These are phyloP conservation scores for Protophormia terraenovae DNA, from an alignment of 2,888 invertebrate species.

Conservation along the genomic window DNA sequence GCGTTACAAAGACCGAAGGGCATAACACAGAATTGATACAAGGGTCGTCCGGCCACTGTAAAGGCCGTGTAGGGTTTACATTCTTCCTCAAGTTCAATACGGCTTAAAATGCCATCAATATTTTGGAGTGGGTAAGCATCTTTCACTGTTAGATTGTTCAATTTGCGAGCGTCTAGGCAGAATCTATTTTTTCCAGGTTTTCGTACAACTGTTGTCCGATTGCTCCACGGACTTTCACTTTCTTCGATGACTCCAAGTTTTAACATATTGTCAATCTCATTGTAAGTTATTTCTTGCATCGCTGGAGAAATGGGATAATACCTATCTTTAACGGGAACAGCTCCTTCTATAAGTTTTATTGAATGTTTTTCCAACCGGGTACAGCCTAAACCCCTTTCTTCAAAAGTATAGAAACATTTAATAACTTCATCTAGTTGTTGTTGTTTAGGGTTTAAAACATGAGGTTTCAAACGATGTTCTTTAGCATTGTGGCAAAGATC, in stretches of 20 bases:
- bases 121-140: conserved; percentile 1
- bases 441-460: background rate
- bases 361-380: background rate
- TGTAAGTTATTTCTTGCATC: background rate
- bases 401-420: background rate
- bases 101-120: background rate
- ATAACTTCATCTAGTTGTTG: background rate
- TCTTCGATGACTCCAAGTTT: background rate
- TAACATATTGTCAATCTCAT: background rate
- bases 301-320: background rate
- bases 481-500: background rate
- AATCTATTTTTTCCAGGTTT: background rate
- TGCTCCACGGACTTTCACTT: background rate
- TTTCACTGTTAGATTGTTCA: background rate
- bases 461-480: background rate
- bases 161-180: background rate
- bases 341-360: background rate
- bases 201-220: background rate
- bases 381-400: background rate
- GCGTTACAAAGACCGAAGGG: too few relatives aligned
- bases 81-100: background rate
- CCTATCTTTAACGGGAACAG: background rate
- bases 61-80: background rate
- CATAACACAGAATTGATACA: too few relatives aligned
- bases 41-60: background rate